A percentile compares a stretch with the other conserved stretches of the same genome.
phyloP scores from a whole-genome alignment of 53 echinoderm and acorn worm genomes.

The Glandiceps talaboti region DNA sequence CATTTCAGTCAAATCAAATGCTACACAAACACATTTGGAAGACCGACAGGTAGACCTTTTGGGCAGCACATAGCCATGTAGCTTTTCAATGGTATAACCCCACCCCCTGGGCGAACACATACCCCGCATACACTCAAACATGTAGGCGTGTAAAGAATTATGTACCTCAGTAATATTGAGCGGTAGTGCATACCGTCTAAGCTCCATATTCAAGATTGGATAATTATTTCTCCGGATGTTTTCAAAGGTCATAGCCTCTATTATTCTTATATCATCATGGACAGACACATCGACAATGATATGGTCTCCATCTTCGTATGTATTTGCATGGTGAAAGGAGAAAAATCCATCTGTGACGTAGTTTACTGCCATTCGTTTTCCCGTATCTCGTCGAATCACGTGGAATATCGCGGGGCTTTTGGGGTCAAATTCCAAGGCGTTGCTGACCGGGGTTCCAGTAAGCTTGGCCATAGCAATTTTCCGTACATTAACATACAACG shows the following conservation, averaged over 20 bases:
- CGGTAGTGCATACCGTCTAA: slow-evolving; percentile 34
- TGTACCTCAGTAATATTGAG: slow-evolving; percentile 2
- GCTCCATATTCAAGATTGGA: not conserved
- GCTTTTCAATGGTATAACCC: no score
- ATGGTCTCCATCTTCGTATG: slow-evolving; percentile 47
- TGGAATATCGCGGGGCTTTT: slow-evolving; percentile 25
- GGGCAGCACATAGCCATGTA: no score
- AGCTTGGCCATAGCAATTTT: not conserved
- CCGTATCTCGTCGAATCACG: slow-evolving; percentile 39
- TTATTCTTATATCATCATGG: slow-evolving; percentile 21
- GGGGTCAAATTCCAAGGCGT: not conserved
- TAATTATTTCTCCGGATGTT: slow-evolving; percentile 3
- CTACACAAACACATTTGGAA: no score
- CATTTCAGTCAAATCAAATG: no score
- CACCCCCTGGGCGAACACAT: no score
- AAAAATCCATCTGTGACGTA: slow-evolving; percentile 55
- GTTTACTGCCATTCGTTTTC: slow-evolving; percentile 15
- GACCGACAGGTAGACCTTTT: no score
- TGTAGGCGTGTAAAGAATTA: no score
- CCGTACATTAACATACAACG: slow-evolving; percentile 28
- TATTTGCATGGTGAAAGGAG: slow-evolving; percentile 62
- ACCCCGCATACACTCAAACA: no score
- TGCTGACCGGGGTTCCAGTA: not conserved
- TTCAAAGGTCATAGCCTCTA: slow-evolving; percentile 12
- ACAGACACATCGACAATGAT: slow-evolving; percentile 42